phyloP scores from a whole-genome alignment of 2,888 invertebrate species.

The Anaspis maculata region DNA sequence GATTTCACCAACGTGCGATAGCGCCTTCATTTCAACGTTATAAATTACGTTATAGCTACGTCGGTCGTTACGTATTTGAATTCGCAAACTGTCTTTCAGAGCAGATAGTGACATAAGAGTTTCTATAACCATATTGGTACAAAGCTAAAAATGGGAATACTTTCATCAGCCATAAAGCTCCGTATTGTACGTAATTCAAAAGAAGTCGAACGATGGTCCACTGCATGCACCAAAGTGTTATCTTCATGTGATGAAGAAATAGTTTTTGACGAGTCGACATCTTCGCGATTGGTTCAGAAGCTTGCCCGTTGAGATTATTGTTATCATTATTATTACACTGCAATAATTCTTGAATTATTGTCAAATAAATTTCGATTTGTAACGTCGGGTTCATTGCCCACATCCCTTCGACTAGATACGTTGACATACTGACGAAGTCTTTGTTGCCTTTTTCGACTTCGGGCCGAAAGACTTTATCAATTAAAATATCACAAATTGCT shows the following conservation, averaged over 20 bases:
- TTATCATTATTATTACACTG: conserved; percentile 18
- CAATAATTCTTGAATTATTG: conserved; percentile 28
- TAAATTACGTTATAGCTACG: too few species aligned
- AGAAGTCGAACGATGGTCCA: conserved; percentile 48
- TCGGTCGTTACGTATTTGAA: too few species aligned
- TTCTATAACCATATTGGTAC: conserved; percentile 52
- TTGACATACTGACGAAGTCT: conserved; percentile 58
- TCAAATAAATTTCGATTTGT: conserved; percentile 50
- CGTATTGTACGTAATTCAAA: conserved; percentile 52
- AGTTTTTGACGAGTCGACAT: conserved; percentile 14
- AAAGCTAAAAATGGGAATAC: conserved; percentile 64
- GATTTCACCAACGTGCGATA: too few species aligned
- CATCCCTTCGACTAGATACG: conserved; percentile 57
- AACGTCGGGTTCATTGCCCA: conserved; percentile 60
- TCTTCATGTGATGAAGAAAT: conserved; percentile 13
- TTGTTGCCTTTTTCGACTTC: conserved; percentile 51
- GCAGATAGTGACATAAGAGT: conserved; percentile 45
- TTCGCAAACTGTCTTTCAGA: too few species aligned
- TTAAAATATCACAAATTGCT: conserved; percentile 50
- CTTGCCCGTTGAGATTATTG: conserved; percentile 4
- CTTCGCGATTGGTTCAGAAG: neutral
- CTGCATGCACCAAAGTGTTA: conserved; percentile 17
- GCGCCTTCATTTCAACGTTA: too few species aligned
- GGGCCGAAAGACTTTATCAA: conserved; percentile 55
- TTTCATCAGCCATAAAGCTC: conserved; percentile 54